Base-by-base conservation (phyloP, 2,113 vertebrate genomes). In the Amphiprion ocellaris region DNA sequence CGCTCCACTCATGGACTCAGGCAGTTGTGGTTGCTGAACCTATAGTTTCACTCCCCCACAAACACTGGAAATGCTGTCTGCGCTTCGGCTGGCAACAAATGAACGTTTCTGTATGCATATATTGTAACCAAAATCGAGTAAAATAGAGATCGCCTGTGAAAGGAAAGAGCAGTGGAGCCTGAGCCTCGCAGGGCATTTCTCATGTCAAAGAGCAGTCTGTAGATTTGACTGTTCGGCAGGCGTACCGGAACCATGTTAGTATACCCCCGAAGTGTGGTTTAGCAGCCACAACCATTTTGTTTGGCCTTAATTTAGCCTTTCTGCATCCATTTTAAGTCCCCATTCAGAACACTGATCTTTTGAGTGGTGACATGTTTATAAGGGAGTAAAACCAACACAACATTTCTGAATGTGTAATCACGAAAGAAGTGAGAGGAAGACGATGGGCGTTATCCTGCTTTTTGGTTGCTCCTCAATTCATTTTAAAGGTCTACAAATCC, bases 31-130 rank as follows among this genome's bases (percentile, higher is more conserved):
- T 83, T 78, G 49, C 79, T 68, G 82, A 90, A 88, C 80, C 87
- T 87, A 85, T 87, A 83, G 89, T 58, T 88, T 77, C 72, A 24
- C 85, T 91, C 77, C 81, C 85, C 77, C 77, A 59, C 74, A 85
- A 85, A 89, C 82, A 85, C 23, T 70, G 44, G 24, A 79, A 82
- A 84, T 63, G 71, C 70, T 76, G 64, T 75, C 69, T 72, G 66
- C 53, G 62, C 69, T 83, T 70, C 33, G 28, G 56, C 64, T 79
- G 64, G 54, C 77, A 85, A 74, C 61, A 74, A 80, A 77, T 83
- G 23, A 60, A 50, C 55, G 37, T 70, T 52, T 88, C 61, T 77
- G 33, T 59, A 53, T 76, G 62, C 47, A 76, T 55, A 55, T 39
- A 79, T 73, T 70, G 53, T 54, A 61, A 74, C 47, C 53, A 52